Evolutionary conservation across 2,888 invertebrate genomes (phyloP).

Genomic region (Eustalomyia histrio): DNA sequence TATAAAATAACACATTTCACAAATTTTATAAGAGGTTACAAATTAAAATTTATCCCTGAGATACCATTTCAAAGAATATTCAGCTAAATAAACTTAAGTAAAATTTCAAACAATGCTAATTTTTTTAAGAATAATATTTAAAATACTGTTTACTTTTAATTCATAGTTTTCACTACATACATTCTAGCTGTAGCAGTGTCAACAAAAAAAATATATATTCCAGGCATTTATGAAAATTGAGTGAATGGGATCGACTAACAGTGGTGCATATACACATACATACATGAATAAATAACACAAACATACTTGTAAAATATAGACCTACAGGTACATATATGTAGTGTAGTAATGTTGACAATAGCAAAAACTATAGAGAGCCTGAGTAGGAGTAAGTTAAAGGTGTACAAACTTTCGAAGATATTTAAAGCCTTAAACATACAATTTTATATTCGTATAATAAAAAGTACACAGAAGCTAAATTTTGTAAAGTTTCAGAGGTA

Average conservation of each 20-base stretch:
- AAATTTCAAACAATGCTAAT: too few relatives aligned
- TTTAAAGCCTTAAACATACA: background rate
- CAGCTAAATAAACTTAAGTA: too few relatives aligned
- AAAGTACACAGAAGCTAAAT: too few relatives aligned
- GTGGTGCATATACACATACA: background rate
- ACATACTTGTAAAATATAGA: background rate
- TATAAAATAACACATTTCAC: background rate
- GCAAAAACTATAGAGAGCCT: background rate
- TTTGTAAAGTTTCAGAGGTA: too few relatives aligned
- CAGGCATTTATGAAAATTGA: slow-evolving; percentile 30
- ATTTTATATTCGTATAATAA: slow-evolving; percentile 1
- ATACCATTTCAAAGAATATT: too few relatives aligned
- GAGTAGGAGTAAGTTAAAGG: background rate
- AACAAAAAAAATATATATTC: slow-evolving; percentile 14
- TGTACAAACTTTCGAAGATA: background rate
- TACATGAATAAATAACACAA: background rate
- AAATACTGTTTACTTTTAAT: background rate
- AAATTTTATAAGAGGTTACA: too few relatives aligned
- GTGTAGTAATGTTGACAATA: background rate
- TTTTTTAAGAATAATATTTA: background rate
- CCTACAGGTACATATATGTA: background rate
- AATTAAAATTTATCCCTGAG: too few relatives aligned
- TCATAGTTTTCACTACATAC: background rate
- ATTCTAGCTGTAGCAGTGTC: slow-evolving; percentile 25
- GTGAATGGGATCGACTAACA: slow-evolving; percentile 29